These are phyloP conservation scores for Ceratina calcarata DNA, from an alignment of 1,140 invertebrate genomes.

Conservation along the genomic window DNA sequence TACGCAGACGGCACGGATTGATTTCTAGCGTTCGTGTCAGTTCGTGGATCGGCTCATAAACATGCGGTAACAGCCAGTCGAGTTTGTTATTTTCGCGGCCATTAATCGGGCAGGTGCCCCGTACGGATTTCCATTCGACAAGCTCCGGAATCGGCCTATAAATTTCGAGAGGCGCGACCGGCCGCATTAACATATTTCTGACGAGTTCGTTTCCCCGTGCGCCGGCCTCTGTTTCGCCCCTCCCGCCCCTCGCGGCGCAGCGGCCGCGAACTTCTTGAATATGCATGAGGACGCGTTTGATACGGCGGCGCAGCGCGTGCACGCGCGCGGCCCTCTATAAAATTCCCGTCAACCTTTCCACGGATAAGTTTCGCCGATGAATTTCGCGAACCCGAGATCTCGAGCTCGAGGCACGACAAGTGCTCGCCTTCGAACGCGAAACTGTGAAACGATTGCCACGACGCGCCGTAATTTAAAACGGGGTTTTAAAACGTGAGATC, in stretches of 20 bases:
- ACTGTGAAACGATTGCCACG: not conserved
- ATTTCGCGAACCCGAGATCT: conserved; percentile 7
- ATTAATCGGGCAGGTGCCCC: conserved; percentile 22
- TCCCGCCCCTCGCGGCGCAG: conserved; percentile 37
- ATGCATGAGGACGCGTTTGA: conserved; percentile 61
- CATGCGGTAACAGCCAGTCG: conserved; percentile 16
- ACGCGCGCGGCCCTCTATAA: conserved; percentile 15
- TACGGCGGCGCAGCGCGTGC: conserved; percentile 29
- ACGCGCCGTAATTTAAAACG: conserved; percentile 1
- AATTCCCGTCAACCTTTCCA: conserved; percentile 29
- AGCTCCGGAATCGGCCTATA: conserved; percentile 41
- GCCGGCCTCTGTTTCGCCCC: not conserved
- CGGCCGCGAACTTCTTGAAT: conserved; percentile 61
- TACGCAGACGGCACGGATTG: not conserved
- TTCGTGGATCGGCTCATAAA: conserved; percentile 19
- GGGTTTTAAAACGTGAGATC: conserved; percentile 7
- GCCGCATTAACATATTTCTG: conserved; percentile 62
- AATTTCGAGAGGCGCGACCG: conserved; percentile 50
- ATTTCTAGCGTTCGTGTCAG: not conserved
- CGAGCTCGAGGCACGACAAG: not conserved
- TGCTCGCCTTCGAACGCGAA: not conserved
- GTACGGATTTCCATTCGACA: conserved; percentile 43
- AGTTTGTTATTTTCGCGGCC: conserved; percentile 20
- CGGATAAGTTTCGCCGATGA: conserved; percentile 22
- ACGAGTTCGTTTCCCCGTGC: conserved; percentile 53